Percentiles rank a stretch among this genome's conserved stretches.
Evolutionary conservation across 2,888 invertebrate genomes (phyloP).

Genomic region (Trissoscelio sp.): DNA sequence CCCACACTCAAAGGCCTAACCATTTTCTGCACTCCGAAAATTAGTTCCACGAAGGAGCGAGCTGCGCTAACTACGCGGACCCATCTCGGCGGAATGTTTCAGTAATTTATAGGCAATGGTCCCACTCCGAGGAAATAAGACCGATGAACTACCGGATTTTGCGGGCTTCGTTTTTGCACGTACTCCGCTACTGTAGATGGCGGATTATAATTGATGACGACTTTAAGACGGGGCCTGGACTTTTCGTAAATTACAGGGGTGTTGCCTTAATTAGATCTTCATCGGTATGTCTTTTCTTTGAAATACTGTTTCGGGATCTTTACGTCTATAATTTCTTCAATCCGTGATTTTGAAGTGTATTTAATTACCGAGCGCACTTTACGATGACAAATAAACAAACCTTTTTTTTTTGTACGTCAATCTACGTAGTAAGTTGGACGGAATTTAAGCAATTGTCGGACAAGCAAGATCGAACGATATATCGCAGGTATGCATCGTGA

Average conservation of each 20-base stretch:
- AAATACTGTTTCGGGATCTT: slow-evolving; percentile 25
- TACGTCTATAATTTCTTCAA: slow-evolving; percentile 36
- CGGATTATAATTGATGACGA: slow-evolving; percentile 58
- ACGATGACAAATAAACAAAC: too few relatives aligned
- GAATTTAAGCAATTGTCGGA: slow-evolving; percentile 24
- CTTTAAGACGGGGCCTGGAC: slow-evolving; percentile 43
- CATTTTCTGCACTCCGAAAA: slow-evolving; percentile 52
- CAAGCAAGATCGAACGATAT: neutral
- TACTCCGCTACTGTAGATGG: slow-evolving; percentile 43
- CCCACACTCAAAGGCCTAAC: slow-evolving; percentile 10
- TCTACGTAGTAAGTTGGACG: neutral
- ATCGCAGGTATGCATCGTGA: slow-evolving; percentile 24
- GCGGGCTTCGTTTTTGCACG: slow-evolving; percentile 35
- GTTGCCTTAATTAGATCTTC: slow-evolving; percentile 60
- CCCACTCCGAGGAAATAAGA: slow-evolving; percentile 38
- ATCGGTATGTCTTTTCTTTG: slow-evolving; percentile 49
- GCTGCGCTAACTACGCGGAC: slow-evolving; percentile 40
- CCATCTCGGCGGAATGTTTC: slow-evolving; percentile 50
- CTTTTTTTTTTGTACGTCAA: neutral
- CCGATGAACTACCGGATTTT: slow-evolving; percentile 54
- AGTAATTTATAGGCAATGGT: slow-evolving; percentile 58
- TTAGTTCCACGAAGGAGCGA: slow-evolving; percentile 59
- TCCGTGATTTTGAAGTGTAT: slow-evolving; percentile 26
- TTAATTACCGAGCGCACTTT: too few relatives aligned
- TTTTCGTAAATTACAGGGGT: slow-evolving; percentile 59